These are phyloP conservation scores for Poicephalus meyeri DNA, from an alignment of 2,113 vertebrate species.

Conservation along the genomic window DNA sequence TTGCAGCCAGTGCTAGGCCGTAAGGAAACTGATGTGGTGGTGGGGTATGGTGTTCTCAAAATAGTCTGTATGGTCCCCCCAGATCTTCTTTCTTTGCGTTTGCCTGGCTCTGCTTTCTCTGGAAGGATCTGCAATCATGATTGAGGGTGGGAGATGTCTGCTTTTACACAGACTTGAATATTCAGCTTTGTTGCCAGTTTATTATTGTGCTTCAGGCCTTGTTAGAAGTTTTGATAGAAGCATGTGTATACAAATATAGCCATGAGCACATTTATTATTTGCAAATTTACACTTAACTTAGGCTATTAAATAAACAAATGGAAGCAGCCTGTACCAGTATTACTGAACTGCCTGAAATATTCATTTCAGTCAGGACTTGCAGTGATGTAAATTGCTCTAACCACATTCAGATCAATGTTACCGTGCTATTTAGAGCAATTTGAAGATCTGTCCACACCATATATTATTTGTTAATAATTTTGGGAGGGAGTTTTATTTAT, in stretches of 20 bases:
- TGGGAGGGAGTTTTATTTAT: not conserved
- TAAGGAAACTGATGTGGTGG: no score
- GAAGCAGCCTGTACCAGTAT: not conserved
- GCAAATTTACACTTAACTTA: conserved; percentile 25
- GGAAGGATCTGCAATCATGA: rapidly evolving
- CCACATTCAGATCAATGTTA: not conserved
- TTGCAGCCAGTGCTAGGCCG: not conserved
- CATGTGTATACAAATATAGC: not conserved
- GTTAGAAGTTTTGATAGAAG: not conserved
- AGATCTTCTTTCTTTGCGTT: not conserved
- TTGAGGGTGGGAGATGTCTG: not conserved
- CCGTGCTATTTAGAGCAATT: not conserved
- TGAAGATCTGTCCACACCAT: not conserved
- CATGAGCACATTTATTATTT: conserved; percentile 40
- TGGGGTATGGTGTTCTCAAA: not conserved
- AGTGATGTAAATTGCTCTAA: conserved; percentile 3
- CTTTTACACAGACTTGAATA: rapidly evolving
- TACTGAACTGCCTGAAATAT: conserved; percentile 12
- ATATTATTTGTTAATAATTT: not conserved
- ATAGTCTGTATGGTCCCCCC: no score
- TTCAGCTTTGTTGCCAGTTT: not conserved
- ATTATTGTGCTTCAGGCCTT: not conserved
- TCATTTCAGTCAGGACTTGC: not conserved
- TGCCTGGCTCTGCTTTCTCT: not conserved
- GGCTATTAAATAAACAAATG: conserved; percentile 12